Percentiles rank a stretch among this genome's conserved stretches.
Evolutionary conservation across 2,113 vertebrate species (phyloP).

Genomic region (Pantherophis guttatus): DNA sequence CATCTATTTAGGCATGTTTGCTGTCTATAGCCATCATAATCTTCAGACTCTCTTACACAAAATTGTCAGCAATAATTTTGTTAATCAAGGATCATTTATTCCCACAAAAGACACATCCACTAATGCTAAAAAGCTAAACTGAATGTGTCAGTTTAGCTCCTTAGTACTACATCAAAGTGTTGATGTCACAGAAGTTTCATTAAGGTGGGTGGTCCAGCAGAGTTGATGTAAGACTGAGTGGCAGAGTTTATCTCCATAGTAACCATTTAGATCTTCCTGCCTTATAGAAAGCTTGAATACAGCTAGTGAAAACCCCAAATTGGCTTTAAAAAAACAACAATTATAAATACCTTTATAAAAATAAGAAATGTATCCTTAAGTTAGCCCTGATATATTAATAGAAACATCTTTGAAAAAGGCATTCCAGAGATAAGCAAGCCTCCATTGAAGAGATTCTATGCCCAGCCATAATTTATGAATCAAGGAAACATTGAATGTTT

Average conservation of each 20-base stretch:
- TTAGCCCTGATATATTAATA: background rate
- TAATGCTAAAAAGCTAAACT: conserved; percentile 22
- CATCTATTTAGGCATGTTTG: background rate
- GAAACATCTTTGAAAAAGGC: background rate
- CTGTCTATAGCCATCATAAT: background rate
- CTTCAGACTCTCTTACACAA: conserved; percentile 22
- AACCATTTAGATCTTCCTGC: background rate
- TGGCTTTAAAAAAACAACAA: background rate
- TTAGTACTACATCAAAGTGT: conserved; percentile 11
- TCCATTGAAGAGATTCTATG: background rate
- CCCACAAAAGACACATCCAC: conserved; percentile 29
- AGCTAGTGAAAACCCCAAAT: background rate
- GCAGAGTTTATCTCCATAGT: background rate
- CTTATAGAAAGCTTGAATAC: background rate
- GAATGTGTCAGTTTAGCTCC: conserved; percentile 28
- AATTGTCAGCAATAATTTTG: conserved; percentile 26
- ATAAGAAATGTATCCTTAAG: background rate
- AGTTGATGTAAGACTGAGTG: background rate
- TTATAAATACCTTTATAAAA: background rate
- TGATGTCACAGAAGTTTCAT: conserved; percentile 2
- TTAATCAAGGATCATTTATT: conserved; percentile 44
- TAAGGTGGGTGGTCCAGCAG: conserved; percentile 11
- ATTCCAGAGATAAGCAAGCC: background rate
- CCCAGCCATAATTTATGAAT: background rate
- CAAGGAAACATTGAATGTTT: background rate